Base-by-base conservation (phyloP, 2,113 vertebrate species). In the Lathamus discolor region DNA sequence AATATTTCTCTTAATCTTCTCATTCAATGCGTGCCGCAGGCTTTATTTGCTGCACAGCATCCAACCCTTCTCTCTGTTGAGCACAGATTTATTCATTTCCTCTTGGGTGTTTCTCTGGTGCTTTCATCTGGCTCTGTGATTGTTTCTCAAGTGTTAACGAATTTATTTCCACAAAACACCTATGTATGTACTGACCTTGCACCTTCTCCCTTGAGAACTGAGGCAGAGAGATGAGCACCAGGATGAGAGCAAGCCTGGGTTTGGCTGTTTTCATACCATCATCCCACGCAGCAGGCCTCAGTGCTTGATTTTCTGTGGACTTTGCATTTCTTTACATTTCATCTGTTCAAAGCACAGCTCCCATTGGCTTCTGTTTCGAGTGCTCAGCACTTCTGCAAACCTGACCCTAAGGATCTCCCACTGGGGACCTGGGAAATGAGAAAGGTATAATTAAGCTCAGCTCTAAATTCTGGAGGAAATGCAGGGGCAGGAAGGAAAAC, bases 1-100 rank as follows among this genome's bases (percentile, higher is more conserved):
- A 92, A 91, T 95, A 91, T 84, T 92, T 81, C 70, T 46, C 83
- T 91, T 93, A 95, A 95, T 96, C 84, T 70, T 93, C 35, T 52
- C 52, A 84, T 68, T 76, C 86, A 54, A 23, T 76, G 83, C 81
- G 33, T 78, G 94, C 86, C 0, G 1, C 81, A 87, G 94, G 94
- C 95, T 95, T 74, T 92, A 48, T 93, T 89, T 84, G 59, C 74
- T 91, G 86, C 67, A 41, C 37, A 75, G 72, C 55, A 92, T 88
- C 46, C 64, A 70, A 81, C 86, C 27, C 66, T 77, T 87, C 70
- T 85, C 86, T 87, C 74, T 87, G 77, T 91, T 92, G 83, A 76
- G 77, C 82, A 48, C 29, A 39, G 55, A 75, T 78, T 95, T 84
- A 95, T 75, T 88, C 28, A 37, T 93, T 82, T 84, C 77, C 95